These are phyloP conservation scores for Cephus pulcher DNA, from an alignment of 2,888 invertebrate genomes.

Conservation along the genomic window DNA sequence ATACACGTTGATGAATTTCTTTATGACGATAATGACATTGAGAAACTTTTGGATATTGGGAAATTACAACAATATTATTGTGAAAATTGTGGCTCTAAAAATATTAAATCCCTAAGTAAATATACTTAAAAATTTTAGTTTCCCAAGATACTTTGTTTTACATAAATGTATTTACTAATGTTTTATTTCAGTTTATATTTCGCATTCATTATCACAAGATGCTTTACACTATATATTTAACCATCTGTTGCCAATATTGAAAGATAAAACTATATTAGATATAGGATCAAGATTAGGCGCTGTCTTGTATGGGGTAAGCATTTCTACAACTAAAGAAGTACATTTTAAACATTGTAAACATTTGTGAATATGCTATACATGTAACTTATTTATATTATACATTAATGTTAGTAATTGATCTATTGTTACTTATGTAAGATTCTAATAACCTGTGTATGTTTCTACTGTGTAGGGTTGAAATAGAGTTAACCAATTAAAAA, in stretches of 20 bases:
- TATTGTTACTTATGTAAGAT: too few species aligned
- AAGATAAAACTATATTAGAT: constrained; percentile 74
- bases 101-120: constrained; percentile 68
- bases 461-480: too few species aligned
- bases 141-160: constrained; percentile 12
- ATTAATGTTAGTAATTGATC: neutral
- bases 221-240: constrained; percentile 74
- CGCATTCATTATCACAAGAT: constrained; percentile 75
- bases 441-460: too few species aligned
- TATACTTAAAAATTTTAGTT: constrained; percentile 44
- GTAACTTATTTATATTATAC: constrained; percentile 9
- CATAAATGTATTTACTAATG: constrained; percentile 9
- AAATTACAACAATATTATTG: constrained; percentile 69
- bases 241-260: constrained; percentile 72
- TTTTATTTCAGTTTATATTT: constrained; percentile 69
- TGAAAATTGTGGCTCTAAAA: constrained; percentile 68
- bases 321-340: constrained; percentile 11
- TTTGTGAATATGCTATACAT: neutral
- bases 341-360: neutral
- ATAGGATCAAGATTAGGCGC: constrained; percentile 79
- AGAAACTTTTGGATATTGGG: constrained; percentile 69
- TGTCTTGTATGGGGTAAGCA: constrained; percentile 76
- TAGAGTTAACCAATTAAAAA: too few species aligned
- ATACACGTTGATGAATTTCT: constrained; percentile 78
- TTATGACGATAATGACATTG: constrained; percentile 75